These are phyloP conservation scores for Neoitamus cyanurus DNA, from an alignment of 2,888 invertebrate genomes.

Conservation along the genomic window DNA sequence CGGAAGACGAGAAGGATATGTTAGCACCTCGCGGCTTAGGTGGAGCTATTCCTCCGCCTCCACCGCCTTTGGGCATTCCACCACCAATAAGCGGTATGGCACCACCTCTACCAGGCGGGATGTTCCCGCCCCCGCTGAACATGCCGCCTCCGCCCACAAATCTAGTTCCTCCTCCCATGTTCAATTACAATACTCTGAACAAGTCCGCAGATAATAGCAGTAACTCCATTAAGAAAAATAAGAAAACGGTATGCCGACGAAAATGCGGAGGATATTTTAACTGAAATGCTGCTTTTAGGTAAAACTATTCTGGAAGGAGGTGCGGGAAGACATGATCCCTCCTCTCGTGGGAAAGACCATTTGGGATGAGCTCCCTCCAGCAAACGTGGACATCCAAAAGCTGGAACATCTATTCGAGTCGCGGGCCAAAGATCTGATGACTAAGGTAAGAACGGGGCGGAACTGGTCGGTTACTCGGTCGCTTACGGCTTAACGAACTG, in stretches of 20 bases:
- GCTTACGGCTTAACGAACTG: slow-evolving; percentile 9
- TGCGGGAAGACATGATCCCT: slow-evolving; percentile 73
- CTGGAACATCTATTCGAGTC: slow-evolving; percentile 97
- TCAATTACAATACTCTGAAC: slow-evolving; percentile 58
- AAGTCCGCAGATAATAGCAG: slow-evolving; percentile 59
- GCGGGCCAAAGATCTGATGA: slow-evolving; percentile 92
- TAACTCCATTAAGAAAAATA: slow-evolving; percentile 79
- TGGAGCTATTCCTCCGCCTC: slow-evolving; percentile 80
- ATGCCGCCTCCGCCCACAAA: slow-evolving; percentile 67
- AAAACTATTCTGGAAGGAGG: slow-evolving; percentile 98
- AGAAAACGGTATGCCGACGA: slow-evolving; percentile 81
- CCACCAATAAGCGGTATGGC: slow-evolving; percentile 67
- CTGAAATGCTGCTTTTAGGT: slow-evolving; percentile 57
- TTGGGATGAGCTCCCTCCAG: slow-evolving; percentile 90
- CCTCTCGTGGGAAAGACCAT: slow-evolving; percentile 78
- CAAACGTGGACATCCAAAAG: slow-evolving; percentile 90
- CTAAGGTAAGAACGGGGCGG: slow-evolving; percentile 77
- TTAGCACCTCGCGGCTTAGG: slow-evolving; percentile 74
- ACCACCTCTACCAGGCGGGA: slow-evolving; percentile 61
- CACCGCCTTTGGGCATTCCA: slow-evolving; percentile 79
- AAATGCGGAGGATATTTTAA: not conserved
- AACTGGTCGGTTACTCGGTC: not conserved
- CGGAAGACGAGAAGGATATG: slow-evolving; percentile 88
- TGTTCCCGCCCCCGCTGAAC: slow-evolving; percentile 63
- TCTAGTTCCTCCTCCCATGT: slow-evolving; percentile 69